A percentile compares a stretch with the other conserved stretches of the same genome.
These are phyloP conservation scores for Agelastica alni DNA, from an alignment of 2,888 invertebrate genomes.

Conservation along the genomic window DNA sequence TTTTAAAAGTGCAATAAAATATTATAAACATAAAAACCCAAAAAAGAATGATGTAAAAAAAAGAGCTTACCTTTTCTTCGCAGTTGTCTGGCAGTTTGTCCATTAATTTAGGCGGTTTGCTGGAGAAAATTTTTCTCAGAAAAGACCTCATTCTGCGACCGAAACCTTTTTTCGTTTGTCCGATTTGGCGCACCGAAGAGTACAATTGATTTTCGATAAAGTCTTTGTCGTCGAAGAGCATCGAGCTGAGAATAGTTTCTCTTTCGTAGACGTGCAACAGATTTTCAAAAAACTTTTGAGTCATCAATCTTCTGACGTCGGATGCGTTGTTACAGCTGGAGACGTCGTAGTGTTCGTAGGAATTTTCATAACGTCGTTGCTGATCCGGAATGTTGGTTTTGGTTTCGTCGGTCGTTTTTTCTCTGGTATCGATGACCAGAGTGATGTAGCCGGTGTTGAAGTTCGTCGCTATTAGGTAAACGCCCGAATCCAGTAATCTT, in stretches of 20 bases:
- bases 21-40: background rate
- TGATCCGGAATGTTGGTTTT: background rate
- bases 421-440: background rate
- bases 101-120: background rate
- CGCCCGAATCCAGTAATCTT: slow-evolving; percentile 11
- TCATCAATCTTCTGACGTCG: slow-evolving; percentile 20
- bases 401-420: background rate
- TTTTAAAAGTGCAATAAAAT: no score
- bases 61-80: slow-evolving; percentile 1
- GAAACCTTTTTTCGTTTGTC: slow-evolving; percentile 8
- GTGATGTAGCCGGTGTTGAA: slow-evolving; percentile 17
- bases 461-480: slow-evolving; percentile 18
- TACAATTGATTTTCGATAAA: slow-evolving; percentile 30
- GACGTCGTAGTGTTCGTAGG: background rate
- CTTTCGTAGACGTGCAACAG: slow-evolving; percentile 35
- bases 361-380: no score
- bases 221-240: slow-evolving; percentile 31
- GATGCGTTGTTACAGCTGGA: background rate
- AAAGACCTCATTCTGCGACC: slow-evolving; percentile 7
- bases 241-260: slow-evolving; percentile 30
- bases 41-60: background rate
- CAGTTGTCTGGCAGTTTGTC: no score
- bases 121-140: slow-evolving; percentile 1
- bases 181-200: background rate
- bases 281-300: slow-evolving; percentile 34